phyloP scores from a whole-genome alignment of 1,140 invertebrate genomes.

The Drosophila sechellia region DNA sequence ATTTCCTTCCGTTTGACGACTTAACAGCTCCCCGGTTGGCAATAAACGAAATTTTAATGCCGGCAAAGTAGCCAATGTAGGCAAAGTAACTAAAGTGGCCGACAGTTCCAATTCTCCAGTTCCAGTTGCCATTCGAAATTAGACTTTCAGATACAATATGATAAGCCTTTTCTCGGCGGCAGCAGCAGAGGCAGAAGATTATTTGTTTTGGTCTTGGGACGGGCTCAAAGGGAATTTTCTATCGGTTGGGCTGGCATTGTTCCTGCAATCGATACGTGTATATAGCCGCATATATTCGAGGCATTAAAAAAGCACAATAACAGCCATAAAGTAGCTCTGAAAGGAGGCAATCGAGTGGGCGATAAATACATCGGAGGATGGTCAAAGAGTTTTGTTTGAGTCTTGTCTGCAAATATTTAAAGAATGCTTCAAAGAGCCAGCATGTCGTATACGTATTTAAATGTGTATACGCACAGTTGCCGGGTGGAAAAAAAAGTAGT shows the following conservation, averaged over 20 bases:
- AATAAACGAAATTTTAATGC: slow-evolving; percentile 67
- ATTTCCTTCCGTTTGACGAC: slow-evolving; percentile 39
- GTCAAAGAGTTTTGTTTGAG: slow-evolving; percentile 7
- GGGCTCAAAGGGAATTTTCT: slow-evolving; percentile 46
- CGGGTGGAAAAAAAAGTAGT: not conserved
- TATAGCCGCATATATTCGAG: slow-evolving; percentile 5
- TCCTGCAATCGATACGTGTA: slow-evolving; percentile 35
- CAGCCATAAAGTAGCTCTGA: slow-evolving; percentile 25
- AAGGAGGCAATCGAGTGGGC: slow-evolving; percentile 10
- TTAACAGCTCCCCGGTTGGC: slow-evolving; percentile 63
- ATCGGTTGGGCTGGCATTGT: slow-evolving; percentile 21
- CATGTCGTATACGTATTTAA: not conserved
- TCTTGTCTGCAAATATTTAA: slow-evolving; percentile 19
- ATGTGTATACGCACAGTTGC: not conserved
- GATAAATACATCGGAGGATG: slow-evolving; percentile 26
- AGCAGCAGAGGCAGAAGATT: slow-evolving; percentile 21
- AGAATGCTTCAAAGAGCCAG: slow-evolving; percentile 9
- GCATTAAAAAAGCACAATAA: slow-evolving; percentile 44
- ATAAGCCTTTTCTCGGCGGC: slow-evolving; percentile 44
- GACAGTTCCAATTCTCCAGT: slow-evolving; percentile 22
- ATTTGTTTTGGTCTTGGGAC: slow-evolving; percentile 47
- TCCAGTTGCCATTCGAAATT: slow-evolving; percentile 36
- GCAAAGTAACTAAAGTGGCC: slow-evolving; percentile 57
- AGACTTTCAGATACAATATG: slow-evolving; percentile 60
- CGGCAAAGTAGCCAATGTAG: slow-evolving; percentile 49